Conservation (phyloP, 1,140 invertebrate genomes). For the Pygmarrhopalites habei region DNA sequence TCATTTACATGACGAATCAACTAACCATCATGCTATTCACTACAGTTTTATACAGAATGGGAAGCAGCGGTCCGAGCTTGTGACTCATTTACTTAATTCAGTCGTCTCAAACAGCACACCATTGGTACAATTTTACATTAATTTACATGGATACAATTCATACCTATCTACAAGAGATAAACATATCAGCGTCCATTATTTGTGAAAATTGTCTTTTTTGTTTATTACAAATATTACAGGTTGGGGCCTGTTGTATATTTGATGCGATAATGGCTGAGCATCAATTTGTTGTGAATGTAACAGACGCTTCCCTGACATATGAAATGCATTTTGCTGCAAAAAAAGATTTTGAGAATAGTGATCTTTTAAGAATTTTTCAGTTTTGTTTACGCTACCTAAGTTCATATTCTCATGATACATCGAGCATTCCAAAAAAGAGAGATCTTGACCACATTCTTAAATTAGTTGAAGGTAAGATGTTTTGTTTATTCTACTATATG, state of each 20-base stretch:
- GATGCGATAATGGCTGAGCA: conserved; percentile 78
- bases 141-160: no score
- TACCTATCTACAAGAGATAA: no score
- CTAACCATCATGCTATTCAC: no score
- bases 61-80: conserved; percentile 25
- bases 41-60: conserved; percentile 29
- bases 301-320: conserved; percentile 76
- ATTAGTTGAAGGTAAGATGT: conserved; percentile 30
- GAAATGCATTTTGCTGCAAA: conserved; percentile 78
- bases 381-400: conserved; percentile 49
- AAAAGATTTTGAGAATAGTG: conserved; percentile 65
- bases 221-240: conserved; percentile 40
- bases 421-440: not conserved
- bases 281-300: conserved; percentile 71
- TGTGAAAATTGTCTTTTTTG: conserved; percentile 1
- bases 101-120: conserved; percentile 1
- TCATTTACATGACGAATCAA: no score
- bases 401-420: conserved; percentile 11
- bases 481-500: no score
- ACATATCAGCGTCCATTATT: no score
- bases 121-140: not conserved
- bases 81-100: conserved; percentile 23
- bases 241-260: conserved; percentile 71
- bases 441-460: conserved; percentile 33
- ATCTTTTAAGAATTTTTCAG: conserved; percentile 57